Evolutionary conservation across 2,797 vertebrate species (phyloP).

Genomic region (Capromys pilorides): DNA sequence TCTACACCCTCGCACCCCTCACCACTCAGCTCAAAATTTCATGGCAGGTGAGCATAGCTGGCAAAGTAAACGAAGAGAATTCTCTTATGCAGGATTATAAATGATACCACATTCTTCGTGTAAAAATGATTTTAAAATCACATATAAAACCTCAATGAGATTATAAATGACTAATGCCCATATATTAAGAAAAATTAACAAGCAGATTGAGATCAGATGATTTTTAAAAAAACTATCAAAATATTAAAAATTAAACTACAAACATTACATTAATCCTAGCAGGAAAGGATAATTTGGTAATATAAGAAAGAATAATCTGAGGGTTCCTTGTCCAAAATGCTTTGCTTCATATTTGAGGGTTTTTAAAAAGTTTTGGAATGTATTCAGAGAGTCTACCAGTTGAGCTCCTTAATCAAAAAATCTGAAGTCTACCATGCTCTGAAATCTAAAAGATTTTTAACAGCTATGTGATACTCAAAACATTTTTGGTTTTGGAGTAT

Average conservation of each 20-base stretch:
- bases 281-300: slow-evolving; percentile 1
- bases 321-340: not conserved
- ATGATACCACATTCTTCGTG: not conserved
- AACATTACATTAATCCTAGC: slow-evolving; percentile 6
- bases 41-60: not conserved
- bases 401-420: not conserved
- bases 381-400: not conserved
- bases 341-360: not conserved
- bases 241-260: slow-evolving; percentile 25
- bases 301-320: not conserved
- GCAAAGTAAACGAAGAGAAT: not conserved
- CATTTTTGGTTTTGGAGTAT: not conserved
- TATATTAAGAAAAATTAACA: not conserved
- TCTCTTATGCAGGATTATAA: not conserved
- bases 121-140: slow-evolving; percentile 32
- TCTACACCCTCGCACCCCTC: not conserved
- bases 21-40: not conserved
- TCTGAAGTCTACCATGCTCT: not conserved
- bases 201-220: not conserved
- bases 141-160: slow-evolving; percentile 15
- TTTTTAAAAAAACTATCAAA: slow-evolving; percentile 25
- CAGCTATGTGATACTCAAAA: not conserved
- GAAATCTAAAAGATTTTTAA: not conserved
- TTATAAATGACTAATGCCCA: slow-evolving; percentile 25
- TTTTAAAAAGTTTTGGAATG: not conserved